A percentile compares a stretch with the other conserved stretches of the same genome.
Conservation (phyloP, 2,113 vertebrate species). For the Rissa tridactyla region DNA sequence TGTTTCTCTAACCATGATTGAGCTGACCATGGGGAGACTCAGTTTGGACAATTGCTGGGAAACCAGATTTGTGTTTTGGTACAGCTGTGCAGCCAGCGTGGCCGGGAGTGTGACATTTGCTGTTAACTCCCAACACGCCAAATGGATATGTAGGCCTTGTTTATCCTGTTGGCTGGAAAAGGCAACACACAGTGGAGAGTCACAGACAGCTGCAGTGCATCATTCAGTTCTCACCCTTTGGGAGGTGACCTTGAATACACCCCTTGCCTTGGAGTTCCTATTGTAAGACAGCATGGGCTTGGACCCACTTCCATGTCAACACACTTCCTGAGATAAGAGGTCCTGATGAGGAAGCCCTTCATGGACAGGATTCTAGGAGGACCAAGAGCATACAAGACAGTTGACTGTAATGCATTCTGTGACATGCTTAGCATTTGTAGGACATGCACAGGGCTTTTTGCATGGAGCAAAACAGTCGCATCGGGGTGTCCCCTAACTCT, state of each 20-base stretch:
- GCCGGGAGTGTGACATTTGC: background rate
- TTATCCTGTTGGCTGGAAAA: background rate
- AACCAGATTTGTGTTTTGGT: background rate
- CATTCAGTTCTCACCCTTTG: background rate
- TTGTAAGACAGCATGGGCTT: background rate
- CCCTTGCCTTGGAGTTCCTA: background rate
- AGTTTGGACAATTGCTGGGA: background rate
- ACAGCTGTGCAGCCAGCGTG: background rate
- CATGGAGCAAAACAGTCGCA: background rate
- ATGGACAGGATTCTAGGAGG: background rate
- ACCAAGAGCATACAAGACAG: background rate
- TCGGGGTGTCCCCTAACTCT: accelerated
- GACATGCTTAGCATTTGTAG: background rate
- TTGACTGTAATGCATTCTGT: background rate
- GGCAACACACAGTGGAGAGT: background rate
- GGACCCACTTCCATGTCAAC: background rate
- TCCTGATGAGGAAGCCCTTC: background rate
- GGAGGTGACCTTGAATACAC: background rate
- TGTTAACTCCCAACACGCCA: background rate
- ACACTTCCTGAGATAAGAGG: background rate
- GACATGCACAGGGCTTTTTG: background rate
- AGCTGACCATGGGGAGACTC: background rate
- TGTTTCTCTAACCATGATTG: background rate
- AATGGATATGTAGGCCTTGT: background rate
- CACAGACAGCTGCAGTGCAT: background rate